These are phyloP conservation scores for Bombycilla garrulus DNA, from an alignment of 2,113 vertebrate genomes.

Conservation along the genomic window DNA sequence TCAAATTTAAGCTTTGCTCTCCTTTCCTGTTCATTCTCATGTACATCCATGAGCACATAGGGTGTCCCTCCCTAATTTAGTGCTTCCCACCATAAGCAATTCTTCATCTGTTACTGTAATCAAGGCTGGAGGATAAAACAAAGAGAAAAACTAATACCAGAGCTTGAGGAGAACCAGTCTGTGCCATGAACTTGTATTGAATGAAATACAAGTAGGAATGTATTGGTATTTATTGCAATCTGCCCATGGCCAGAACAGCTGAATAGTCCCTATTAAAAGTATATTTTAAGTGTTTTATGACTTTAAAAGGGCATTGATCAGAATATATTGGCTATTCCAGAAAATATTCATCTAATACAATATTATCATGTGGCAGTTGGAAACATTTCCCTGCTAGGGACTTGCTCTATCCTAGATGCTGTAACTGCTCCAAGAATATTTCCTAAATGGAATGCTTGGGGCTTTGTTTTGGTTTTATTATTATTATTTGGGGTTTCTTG, in stretches of 20 bases:
- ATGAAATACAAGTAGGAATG: background rate
- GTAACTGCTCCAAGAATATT: background rate
- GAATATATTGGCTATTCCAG: background rate
- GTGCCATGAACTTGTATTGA: background rate
- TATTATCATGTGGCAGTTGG: background rate
- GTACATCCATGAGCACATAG: background rate
- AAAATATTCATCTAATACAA: background rate
- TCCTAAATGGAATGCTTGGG: background rate
- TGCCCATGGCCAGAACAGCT: background rate
- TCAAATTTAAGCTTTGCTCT: background rate
- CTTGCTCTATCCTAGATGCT: background rate
- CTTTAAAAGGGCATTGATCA: background rate
- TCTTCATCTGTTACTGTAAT: background rate
- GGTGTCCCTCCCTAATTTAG: background rate
- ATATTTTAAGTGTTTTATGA: background rate
- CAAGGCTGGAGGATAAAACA: background rate
- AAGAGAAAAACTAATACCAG: background rate
- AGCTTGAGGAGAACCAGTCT: background rate
- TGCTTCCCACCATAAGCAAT: background rate
- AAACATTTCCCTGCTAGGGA: background rate
- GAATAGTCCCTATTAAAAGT: background rate
- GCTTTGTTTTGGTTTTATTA: background rate
- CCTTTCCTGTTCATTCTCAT: background rate
- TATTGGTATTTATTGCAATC: background rate
- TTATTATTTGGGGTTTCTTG: background rate